Conservation (phyloP, 1,140 invertebrate genomes). For the Danaus melanippus region DNA sequence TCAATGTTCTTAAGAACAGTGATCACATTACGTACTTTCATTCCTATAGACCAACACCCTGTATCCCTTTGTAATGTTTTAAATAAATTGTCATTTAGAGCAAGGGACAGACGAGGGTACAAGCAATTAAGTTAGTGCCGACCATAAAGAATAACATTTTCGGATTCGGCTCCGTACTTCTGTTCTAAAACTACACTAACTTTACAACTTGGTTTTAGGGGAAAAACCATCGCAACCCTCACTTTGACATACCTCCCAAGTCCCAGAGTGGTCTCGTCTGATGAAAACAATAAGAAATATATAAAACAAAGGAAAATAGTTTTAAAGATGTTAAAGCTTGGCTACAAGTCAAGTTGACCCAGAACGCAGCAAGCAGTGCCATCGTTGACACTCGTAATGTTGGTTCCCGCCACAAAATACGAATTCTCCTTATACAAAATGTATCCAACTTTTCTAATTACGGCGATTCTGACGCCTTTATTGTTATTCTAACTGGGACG, state of each 20-base stretch:
- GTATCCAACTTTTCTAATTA: slow-evolving; percentile 64
- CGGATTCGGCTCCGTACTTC: slow-evolving; percentile 39
- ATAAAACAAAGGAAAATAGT: no score
- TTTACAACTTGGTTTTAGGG: slow-evolving; percentile 25
- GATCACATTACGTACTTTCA: not conserved
- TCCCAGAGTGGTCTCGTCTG: no score
- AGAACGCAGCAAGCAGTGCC: no score
- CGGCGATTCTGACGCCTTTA: slow-evolving; percentile 48
- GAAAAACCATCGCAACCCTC: no score
- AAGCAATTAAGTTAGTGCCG: slow-evolving; percentile 54
- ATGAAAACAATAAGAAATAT: no score
- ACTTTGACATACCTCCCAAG: no score
- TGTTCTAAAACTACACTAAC: slow-evolving; percentile 35
- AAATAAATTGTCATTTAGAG: slow-evolving; percentile 63
- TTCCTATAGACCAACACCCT: slow-evolving; percentile 13
- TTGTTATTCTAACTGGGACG: slow-evolving; percentile 43
- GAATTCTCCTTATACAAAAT: slow-evolving; percentile 57
- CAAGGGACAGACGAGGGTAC: slow-evolving; percentile 56
- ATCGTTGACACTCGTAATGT: no score
- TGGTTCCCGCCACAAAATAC: slow-evolving; percentile 53
- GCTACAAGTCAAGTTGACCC: no score
- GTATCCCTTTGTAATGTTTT: slow-evolving; percentile 38
- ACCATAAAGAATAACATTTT: slow-evolving; percentile 62
- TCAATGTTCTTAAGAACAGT: no score
- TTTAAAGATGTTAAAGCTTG: no score